A percentile compares a stretch with the other conserved stretches of the same genome.
Evolutionary conservation across 2,888 invertebrate species (phyloP).

Genomic region (Drosophila bunnanda): DNA sequence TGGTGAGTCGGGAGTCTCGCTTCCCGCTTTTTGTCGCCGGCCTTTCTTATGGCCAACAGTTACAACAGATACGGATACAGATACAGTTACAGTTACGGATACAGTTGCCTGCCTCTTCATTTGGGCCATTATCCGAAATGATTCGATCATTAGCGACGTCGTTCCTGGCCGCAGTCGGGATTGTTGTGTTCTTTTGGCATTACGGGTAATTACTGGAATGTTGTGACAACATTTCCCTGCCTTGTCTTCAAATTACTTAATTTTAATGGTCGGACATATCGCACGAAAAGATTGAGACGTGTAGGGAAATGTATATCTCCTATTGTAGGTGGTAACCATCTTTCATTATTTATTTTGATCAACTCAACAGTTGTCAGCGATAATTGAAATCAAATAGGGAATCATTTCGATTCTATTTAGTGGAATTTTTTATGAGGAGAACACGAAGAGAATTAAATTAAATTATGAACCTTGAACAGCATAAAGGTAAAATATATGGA

Average conservation of each 20-base stretch:
- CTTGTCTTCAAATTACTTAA: conserved; percentile 76
- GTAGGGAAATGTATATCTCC: conserved; percentile 15
- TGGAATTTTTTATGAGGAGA: not conserved
- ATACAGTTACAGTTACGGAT: conserved; percentile 47
- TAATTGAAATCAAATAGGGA: conserved; percentile 21
- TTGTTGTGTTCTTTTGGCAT: conserved; percentile 63
- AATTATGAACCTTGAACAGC: not conserved
- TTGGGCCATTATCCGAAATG: conserved; percentile 75
- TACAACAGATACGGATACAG: conserved; percentile 31
- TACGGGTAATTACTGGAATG: conserved; percentile 76
- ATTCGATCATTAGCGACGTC: conserved; percentile 78
- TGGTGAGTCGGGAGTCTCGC: conserved; percentile 37
- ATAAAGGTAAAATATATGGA: no score
- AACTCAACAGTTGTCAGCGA: conserved; percentile 22
- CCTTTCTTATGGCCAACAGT: conserved; percentile 67
- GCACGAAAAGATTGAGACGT: conserved; percentile 39
- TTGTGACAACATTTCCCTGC: conserved; percentile 73
- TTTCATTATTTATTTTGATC: conserved; percentile 4
- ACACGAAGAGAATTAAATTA: not conserved
- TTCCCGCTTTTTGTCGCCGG: conserved; percentile 50
- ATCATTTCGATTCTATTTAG: not conserved
- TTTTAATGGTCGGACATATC: conserved; percentile 66
- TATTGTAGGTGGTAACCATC: conserved; percentile 6
- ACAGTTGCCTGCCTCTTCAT: conserved; percentile 40
- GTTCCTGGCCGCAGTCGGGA: conserved; percentile 46